Base-by-base conservation (phyloP, 2,113 vertebrate species). In the Phoenicopterus ruber region DNA sequence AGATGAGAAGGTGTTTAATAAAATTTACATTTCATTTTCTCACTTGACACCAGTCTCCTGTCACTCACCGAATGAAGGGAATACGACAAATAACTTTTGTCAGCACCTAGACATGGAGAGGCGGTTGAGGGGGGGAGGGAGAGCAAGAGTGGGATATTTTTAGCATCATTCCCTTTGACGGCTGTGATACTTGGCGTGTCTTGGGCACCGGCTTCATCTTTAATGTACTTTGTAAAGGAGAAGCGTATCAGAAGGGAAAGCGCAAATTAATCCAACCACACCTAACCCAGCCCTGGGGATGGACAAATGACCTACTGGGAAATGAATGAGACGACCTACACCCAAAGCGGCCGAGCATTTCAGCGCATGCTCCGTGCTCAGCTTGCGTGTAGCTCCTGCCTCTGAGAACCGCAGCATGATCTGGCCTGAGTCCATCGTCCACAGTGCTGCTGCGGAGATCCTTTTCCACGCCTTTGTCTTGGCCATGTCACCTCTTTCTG, bases 21-120 rank as follows among this genome's bases (percentile, higher is more conserved):
- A 98, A 98, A 98, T 99, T 98, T 98, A 98, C 98, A 98, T 98
- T 98, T 98, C 98, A 98, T 99, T 98, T 98, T 98, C 98, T 98
- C 98, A 98, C 98, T 98, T 98, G 98, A 98, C 98, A 98, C 98
- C 97, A 97, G 98, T 98, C 98, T 98, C 97, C 98, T 98, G 98
- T 98, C 98, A 98, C 98, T 98, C 98, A 98, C 73, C 59, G 88
- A 95, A 94, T 97, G 96, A 98, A 97, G 96, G 97, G 96, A 95
- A 97, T 91, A 95, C 84, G 67, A 97, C 97, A 98, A 98, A 98
- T 98, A 98, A 97, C 92, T 98, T 98, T 97, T 97, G 97, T 98
- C 97, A 97, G 98, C 96, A 95, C 95, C 96, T 94, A 97, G 97
- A 96, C 90, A 94, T 21, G 15, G 65, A 90, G 79, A 97, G 85